Conservation (phyloP, 2,888 invertebrate species). For the Sarcophaga variegata region DNA sequence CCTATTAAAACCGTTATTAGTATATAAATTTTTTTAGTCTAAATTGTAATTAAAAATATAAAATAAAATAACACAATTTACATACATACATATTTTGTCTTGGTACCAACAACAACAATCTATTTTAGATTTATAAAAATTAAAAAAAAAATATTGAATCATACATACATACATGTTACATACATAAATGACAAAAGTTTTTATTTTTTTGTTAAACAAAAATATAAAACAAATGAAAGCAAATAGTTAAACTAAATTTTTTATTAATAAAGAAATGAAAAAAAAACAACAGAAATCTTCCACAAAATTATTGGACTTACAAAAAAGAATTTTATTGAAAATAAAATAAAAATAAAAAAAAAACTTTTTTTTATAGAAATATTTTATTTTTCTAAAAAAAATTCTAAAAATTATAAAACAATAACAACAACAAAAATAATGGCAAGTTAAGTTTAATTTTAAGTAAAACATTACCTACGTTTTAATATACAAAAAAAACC, state of each 20-base stretch:
- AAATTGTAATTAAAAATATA: constrained; percentile 1
- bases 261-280: constrained; percentile 29
- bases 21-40: neutral
- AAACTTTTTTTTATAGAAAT: constrained; percentile 42
- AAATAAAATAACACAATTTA: neutral
- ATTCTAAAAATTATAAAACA: constrained; percentile 45
- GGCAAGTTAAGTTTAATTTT: constrained; percentile 57
- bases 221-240: neutral
- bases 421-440: constrained; percentile 1
- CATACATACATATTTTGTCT: constrained; percentile 9
- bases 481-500: constrained; percentile 24
- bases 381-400: constrained; percentile 58
- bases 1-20: neutral
- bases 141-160: constrained; percentile 11
- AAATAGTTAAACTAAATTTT: constrained; percentile 58
- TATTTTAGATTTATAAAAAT: constrained; percentile 33
- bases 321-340: constrained; percentile 1
- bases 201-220: constrained; percentile 3
- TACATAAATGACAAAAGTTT: neutral
- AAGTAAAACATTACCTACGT: constrained; percentile 43
- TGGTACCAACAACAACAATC: constrained; percentile 31
- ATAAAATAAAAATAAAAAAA: neutral
- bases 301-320: constrained; percentile 58
- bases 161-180: constrained; percentile 18
- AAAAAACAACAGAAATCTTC: constrained; percentile 53